Base-by-base conservation (phyloP, 2,888 invertebrate species). In the Malthinus flaveolus region DNA sequence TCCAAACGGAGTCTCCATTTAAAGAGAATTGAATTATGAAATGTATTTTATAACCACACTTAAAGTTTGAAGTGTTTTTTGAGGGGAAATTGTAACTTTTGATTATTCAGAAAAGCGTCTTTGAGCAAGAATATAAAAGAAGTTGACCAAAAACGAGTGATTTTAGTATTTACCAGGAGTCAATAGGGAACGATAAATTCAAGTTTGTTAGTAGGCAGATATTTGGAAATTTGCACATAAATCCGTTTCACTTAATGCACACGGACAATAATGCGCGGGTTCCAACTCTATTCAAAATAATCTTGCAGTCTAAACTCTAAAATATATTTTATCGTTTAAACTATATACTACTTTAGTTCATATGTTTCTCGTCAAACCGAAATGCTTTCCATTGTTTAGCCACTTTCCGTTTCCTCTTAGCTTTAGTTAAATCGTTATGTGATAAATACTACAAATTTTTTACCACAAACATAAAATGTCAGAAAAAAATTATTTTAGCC, bases 191-290 rank as follows among this genome's bases (percentile, higher is more conserved):
- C 67, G 60, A 73, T 73, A 73, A 73, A 74, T 74, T 71, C 68
- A 68, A 71, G 71, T 73, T 73, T 74, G 72, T 73, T 73, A 67
- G 69, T 71, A 70, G 69, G 72, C 71, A 68, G 69, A 71, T 73
- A 71, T 72, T 73, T 71, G 68, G 67, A 68, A 72, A 71, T 70
- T 72, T 70, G 65, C 69, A 70, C 71, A 73, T 75, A 72, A 73
- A 73, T 75, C 73, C 68, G 72, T 71, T 74, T 69, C 72, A 70
- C 65, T 66, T 65, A 64, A 62, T 71, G 67, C 69, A 67, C 70
- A 64, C 65, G 63, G 66, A 71, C 70, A 70, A 69, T 64, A 23
- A 23, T 23, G 39, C 60, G 52, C 54, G 42, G 23, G 54, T 56
- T 54, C 37, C 63, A 37, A 37, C 59, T 59, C 65, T 68, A 64